phyloP scores from a whole-genome alignment of 2,113 vertebrate species.

The Chaenocephalus aceratus region DNA sequence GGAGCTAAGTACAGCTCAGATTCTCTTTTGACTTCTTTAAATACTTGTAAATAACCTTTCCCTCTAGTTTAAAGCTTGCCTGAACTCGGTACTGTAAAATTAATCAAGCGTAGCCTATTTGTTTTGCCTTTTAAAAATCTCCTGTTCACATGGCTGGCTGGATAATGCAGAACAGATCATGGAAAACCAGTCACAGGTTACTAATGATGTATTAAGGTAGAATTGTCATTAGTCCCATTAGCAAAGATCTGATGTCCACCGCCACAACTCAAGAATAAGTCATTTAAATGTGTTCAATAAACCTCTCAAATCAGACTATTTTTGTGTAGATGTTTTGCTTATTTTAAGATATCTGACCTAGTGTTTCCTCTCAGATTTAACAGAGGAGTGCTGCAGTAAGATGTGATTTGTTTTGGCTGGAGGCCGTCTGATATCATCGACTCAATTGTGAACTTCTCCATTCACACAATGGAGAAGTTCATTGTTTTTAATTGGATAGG shows the following conservation, averaged over 20 bases:
- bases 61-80: background rate
- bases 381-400: background rate
- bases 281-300: background rate
- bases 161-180: background rate
- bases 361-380: conserved; percentile 21
- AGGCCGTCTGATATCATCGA: conserved; percentile 45
- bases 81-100: background rate
- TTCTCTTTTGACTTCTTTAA: background rate
- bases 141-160: background rate
- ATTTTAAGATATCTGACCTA: conserved; percentile 1
- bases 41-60: conserved; percentile 30
- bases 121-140: conserved; percentile 1
- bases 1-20: background rate
- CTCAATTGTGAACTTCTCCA: background rate
- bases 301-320: background rate
- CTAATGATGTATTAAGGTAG: background rate
- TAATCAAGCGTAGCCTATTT: conserved; percentile 27
- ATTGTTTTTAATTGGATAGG: background rate
- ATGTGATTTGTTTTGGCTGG: conserved; percentile 49
- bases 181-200: conserved; percentile 3
- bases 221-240: conserved; percentile 1
- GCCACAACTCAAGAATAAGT: background rate
- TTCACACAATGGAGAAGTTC: background rate
- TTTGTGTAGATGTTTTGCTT: background rate
- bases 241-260: background rate